These are phyloP conservation scores for Lasius platythorax DNA, from an alignment of 2,888 invertebrate genomes.

Conservation along the genomic window DNA sequence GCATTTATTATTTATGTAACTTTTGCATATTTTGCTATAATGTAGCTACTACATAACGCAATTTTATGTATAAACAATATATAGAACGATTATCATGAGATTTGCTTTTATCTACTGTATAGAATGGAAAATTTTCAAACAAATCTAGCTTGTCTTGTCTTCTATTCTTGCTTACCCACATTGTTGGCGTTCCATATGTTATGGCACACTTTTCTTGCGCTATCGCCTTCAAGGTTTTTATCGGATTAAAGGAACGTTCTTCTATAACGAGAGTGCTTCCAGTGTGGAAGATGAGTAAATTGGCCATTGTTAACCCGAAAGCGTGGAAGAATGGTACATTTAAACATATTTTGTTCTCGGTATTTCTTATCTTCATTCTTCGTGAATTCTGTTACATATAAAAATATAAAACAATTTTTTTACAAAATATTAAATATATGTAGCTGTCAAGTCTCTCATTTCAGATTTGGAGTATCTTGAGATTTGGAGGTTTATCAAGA, in stretches of 20 bases:
- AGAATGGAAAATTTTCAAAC: background rate
- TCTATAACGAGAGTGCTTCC: slow-evolving; percentile 90
- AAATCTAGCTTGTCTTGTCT: slow-evolving; percentile 3
- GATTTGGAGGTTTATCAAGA: background rate
- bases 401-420: background rate
- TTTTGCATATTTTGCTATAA: too few relatives aligned
- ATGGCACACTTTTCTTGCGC: slow-evolving; percentile 90
- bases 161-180: slow-evolving; percentile 87
- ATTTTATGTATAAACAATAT: background rate
- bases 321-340: slow-evolving; percentile 95
- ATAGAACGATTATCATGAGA: background rate
- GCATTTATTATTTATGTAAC: background rate
- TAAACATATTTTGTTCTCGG: slow-evolving; percentile 87
- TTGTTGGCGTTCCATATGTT: slow-evolving; percentile 94
- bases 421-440: background rate
- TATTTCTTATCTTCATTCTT: slow-evolving; percentile 85
- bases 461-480: background rate
- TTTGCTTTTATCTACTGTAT: too few relatives aligned
- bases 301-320: slow-evolving; percentile 90
- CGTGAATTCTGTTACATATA: slow-evolving; percentile 68
- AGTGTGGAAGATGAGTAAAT: slow-evolving; percentile 88
- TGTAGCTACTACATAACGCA: background rate
- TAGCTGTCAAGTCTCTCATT: background rate
- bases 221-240: slow-evolving; percentile 89
- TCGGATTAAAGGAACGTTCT: slow-evolving; percentile 88